Percentiles rank a stretch among this genome's conserved stretches.
These are phyloP conservation scores for Myanophis thanlyinensis DNA, from an alignment of 2,113 vertebrate species.

Conservation along the genomic window DNA sequence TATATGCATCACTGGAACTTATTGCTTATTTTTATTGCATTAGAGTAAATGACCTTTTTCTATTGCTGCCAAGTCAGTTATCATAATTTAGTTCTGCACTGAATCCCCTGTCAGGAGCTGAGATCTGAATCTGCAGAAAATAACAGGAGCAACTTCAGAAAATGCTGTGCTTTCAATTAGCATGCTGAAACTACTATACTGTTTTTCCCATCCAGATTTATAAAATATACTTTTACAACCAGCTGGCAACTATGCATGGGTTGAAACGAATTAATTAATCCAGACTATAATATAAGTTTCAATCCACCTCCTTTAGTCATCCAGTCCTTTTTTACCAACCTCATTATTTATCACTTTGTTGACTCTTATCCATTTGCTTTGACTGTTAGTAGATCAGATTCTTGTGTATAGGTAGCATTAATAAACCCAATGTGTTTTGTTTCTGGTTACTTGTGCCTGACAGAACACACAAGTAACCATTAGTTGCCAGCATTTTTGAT, in stretches of 20 bases:
- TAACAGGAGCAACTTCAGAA: conserved; percentile 35
- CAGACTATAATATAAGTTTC: background rate
- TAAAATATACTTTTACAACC: background rate
- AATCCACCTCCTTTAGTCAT: background rate
- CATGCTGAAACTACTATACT: background rate
- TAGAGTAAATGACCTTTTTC: conserved; percentile 65
- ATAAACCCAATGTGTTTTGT: background rate
- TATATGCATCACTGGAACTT: conserved; percentile 65
- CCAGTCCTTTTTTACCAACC: too few relatives aligned
- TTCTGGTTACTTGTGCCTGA: background rate
- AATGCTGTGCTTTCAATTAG: background rate
- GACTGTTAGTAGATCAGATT: background rate
- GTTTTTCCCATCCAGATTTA: background rate
- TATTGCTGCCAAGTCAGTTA: conserved; percentile 65
- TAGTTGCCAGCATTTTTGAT: conserved; percentile 6
- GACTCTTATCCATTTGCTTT: background rate
- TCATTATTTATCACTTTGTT: background rate
- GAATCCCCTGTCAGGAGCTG: conserved; percentile 49
- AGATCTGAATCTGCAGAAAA: conserved; percentile 55
- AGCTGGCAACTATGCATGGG: background rate
- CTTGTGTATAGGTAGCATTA: background rate
- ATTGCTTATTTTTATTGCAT: conserved; percentile 69
- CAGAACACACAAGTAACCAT: too few relatives aligned
- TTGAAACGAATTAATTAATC: background rate
- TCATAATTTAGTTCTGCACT: conserved; percentile 70